These are phyloP conservation scores for Heterodera filipjevi DNA, from an alignment of 2,888 invertebrate genomes.

Conservation along the genomic window DNA sequence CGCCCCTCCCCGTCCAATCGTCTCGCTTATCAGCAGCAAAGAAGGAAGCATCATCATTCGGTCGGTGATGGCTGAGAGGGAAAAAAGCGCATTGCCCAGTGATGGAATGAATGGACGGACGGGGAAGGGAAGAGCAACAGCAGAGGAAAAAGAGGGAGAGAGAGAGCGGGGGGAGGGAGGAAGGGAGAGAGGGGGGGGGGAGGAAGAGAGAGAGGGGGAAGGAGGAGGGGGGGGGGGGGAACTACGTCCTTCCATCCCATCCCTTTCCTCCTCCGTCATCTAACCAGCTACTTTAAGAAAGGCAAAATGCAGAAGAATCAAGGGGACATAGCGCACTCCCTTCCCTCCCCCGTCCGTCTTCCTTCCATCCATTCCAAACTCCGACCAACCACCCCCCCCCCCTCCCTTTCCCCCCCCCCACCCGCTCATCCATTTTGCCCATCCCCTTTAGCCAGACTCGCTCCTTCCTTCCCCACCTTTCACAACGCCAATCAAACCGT, in stretches of 20 bases:
- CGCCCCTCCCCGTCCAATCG: neutral
- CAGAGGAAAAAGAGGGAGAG: neutral
- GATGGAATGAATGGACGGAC: slow-evolving; percentile 2
- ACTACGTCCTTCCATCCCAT: neutral
- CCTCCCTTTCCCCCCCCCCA: neutral
- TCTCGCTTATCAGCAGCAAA: slow-evolving; percentile 7
- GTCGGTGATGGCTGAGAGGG: slow-evolving; percentile 3
- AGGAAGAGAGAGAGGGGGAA: neutral
- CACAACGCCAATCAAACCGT: slow-evolving; percentile 9
- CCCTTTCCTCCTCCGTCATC: neutral
- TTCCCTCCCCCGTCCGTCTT: neutral
- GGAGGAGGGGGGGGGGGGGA: neutral
- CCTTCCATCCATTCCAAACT: neutral
- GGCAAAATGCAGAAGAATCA: neutral
- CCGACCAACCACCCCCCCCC: neutral
- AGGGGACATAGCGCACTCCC: neutral
- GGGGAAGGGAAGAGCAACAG: neutral
- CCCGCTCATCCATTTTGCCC: neutral
- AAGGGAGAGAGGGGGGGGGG: neutral
- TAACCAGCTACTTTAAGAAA: slow-evolving; percentile 4
- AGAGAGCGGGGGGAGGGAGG: neutral
- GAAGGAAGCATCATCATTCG: neutral
- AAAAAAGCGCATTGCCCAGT: slow-evolving; percentile 8
- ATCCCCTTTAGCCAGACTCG: neutral
- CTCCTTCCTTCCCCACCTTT: neutral